Evolutionary conservation across 2,797 vertebrate genomes (phyloP).

Genomic region (Buceros bicornis): DNA sequence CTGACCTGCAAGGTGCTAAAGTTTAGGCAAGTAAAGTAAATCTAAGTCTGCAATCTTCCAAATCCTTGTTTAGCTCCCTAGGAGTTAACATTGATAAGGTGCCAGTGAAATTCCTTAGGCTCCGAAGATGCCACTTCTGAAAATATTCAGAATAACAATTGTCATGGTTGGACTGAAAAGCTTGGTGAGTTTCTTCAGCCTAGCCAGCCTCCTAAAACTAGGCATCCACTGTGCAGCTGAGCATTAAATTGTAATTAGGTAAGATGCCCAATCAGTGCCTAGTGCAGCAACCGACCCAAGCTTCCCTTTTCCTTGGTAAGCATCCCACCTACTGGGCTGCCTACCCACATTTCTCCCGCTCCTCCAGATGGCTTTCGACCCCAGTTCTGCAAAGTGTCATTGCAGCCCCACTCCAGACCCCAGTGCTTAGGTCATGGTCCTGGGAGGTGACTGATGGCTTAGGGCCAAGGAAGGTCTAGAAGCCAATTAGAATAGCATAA

Average conservation of each 20-base stretch:
- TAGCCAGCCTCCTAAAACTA: neutral
- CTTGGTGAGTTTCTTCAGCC: neutral
- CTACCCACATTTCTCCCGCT: neutral
- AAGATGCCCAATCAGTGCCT: neutral
- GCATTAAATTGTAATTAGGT: neutral
- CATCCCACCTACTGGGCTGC: neutral
- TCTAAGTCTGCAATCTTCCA: neutral
- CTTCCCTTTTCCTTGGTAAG: neutral
- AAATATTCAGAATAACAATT: neutral
- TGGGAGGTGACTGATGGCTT: neutral
- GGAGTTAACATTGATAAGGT: neutral
- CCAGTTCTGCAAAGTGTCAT: neutral
- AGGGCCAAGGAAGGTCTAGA: neutral
- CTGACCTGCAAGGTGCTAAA: neutral
- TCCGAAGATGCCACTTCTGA: neutral
- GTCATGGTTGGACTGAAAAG: neutral
- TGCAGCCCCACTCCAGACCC: neutral
- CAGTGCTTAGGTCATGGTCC: neutral
- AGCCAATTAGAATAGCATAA: neutral
- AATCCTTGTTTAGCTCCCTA: neutral
- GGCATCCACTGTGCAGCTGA: neutral
- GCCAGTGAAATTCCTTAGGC: neutral
- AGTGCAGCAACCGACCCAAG: neutral
- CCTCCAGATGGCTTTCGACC: neutral
- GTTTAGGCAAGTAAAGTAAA: neutral